Base-by-base conservation (phyloP, 2,888 invertebrate species). In the Temnothorax rugatulus region DNA sequence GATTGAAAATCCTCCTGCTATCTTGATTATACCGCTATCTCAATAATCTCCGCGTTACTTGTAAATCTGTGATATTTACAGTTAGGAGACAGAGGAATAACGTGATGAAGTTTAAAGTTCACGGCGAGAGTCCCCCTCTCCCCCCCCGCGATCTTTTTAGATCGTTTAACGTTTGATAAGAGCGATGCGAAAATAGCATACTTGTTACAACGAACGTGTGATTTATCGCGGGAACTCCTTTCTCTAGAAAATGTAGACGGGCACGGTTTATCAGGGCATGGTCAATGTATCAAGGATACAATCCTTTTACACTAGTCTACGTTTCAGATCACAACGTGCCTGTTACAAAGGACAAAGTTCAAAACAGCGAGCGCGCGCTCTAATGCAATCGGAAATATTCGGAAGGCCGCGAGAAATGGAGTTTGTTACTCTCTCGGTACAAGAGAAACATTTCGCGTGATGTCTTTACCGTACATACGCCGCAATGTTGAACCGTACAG, bases 231-330 rank as follows among this genome's bases (percentile, higher is more conserved):
- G 76, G 66, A 84, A 81, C 75, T 69, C 85, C 85, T 86, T 86
- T 86, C 84, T 69, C 86, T 82, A 74, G 84, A 82, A 84, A 82
- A 86, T 50, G 50, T 63, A 69, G 74, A 66, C 66, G 38, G 52
- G 69, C 52, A 54, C 50, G 64, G 66, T 66, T 64, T 75, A 73
- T 75, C 81, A 41, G 83, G 79, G 75, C 83, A 81, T 79, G 85
- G 85, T 82, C 83, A 73, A 66, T 84, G 77, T 75, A 81, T 81
- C 84, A 86, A 86, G 84, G 85, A 86, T 84, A 86, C 75, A 64
- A 69, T 74, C 83, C 84, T 84, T 84, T 83, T 84, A 84, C 69
- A 63, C 69, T 11, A 69, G 59, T 15, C 61, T 44, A 41, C 82
- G 25, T 47, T 66, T 83, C 59, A n/a, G 52, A 52, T 29, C 34